A percentile compares a stretch with the other conserved stretches of the same genome.
These are phyloP conservation scores for Holacanthus passer DNA, from an alignment of 2,113 vertebrate species.

Conservation along the genomic window DNA sequence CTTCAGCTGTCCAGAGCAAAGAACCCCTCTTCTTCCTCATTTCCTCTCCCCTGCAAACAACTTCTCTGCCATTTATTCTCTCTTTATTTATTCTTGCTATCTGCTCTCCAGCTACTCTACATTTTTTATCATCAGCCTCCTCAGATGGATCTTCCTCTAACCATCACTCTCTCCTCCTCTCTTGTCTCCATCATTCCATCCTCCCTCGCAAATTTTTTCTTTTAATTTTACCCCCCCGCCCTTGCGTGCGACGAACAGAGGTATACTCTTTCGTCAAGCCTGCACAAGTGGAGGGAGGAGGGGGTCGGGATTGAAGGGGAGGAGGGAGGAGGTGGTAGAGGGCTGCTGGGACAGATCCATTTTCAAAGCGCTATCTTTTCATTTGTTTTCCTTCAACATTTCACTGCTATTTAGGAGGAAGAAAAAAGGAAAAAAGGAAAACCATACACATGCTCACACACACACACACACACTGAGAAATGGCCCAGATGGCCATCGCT, in stretches of 20 bases:
- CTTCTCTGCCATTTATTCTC: background rate
- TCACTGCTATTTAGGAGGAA: constrained; percentile 71
- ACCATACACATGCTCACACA: constrained; percentile 34
- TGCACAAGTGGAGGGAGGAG: constrained; percentile 70
- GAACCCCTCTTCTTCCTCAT: constrained; percentile 1
- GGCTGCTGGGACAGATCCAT: constrained; percentile 73
- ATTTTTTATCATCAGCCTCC: constrained; percentile 29
- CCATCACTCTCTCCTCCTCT: constrained; percentile 42
- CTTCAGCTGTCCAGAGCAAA: constrained; percentile 51
- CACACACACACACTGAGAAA: constrained; percentile 45
- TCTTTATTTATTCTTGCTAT: constrained; percentile 15
- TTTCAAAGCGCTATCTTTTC: constrained; percentile 84
- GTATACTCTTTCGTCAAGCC: constrained; percentile 80
- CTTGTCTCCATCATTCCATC: constrained; percentile 44
- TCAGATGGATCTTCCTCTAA: constrained; percentile 36
- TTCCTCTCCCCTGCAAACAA: background rate
- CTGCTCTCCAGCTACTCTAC: constrained; percentile 21
- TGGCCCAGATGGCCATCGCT: constrained; percentile 71
- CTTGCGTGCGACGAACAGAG: constrained; percentile 77
- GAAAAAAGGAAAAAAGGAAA: constrained; percentile 35
- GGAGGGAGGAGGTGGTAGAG: constrained; percentile 28
- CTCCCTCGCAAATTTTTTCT: constrained; percentile 31
- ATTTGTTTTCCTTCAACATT: constrained; percentile 80
- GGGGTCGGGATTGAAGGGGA: constrained; percentile 43
- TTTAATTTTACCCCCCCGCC: constrained; percentile 32